A percentile compares a stretch with the other conserved stretches of the same genome.
These are phyloP conservation scores for Ceriagrion tenellum DNA, from an alignment of 2,888 invertebrate species.

Conservation along the genomic window DNA sequence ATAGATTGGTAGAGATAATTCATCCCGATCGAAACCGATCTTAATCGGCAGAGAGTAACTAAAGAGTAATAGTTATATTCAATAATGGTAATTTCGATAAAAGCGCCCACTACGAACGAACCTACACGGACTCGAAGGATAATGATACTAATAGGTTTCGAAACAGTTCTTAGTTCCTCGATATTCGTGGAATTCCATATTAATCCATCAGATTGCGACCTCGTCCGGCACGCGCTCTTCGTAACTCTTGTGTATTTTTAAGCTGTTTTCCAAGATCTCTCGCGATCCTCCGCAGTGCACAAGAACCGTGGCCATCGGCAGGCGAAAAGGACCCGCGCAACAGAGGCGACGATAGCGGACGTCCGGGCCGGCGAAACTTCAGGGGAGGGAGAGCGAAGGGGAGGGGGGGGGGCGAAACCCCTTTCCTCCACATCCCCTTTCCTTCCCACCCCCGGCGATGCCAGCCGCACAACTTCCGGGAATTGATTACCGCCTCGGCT, in stretches of 20 bases:
- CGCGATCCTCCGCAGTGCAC: neutral
- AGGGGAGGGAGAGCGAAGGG: neutral
- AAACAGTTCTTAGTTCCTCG: neutral
- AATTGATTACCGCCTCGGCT: neutral
- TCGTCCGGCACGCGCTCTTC: neutral
- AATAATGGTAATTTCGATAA: too few relatives aligned
- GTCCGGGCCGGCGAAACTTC: neutral
- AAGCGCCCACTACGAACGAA: neutral
- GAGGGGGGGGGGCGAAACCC: neutral
- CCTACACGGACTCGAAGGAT: neutral
- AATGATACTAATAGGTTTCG: neutral
- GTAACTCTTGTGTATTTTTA: neutral
- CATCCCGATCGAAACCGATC: too few relatives aligned
- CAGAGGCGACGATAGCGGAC: neutral
- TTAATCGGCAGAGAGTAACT: too few relatives aligned
- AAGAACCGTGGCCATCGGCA: neutral
- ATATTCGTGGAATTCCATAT: neutral
- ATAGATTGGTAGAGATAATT: too few relatives aligned
- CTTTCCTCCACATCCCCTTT: too few relatives aligned
- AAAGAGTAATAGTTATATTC: too few relatives aligned
- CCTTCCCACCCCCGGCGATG: neutral
- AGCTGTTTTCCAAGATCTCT: conserved; percentile 23
- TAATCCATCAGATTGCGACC: neutral
- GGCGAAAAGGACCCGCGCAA: neutral
- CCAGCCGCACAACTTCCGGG: neutral